Percentiles rank a stretch among this genome's conserved stretches.
Conservation (phyloP, 2,888 invertebrate genomes). For the Meteorus cinctellus region DNA sequence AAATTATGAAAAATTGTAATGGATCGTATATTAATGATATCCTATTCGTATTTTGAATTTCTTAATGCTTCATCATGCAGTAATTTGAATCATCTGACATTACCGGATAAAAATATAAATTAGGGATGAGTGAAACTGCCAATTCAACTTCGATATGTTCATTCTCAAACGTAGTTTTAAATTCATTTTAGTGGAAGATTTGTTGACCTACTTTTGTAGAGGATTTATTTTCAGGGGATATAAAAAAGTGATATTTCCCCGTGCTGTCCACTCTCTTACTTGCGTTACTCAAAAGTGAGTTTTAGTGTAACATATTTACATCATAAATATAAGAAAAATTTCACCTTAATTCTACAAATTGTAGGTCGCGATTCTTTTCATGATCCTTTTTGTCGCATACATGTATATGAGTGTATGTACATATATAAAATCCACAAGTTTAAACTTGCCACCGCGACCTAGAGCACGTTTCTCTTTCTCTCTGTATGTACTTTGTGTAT, state of each 20-base stretch:
- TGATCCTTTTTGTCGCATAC: conserved; percentile 14
- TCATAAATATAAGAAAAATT: neutral
- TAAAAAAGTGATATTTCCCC: neutral
- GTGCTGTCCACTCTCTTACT: neutral
- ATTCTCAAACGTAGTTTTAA: too few relatives aligned
- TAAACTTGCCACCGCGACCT: neutral
- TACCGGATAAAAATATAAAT: too few relatives aligned
- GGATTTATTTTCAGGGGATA: too few relatives aligned
- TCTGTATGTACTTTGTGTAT: neutral
- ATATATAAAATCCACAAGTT: conserved; percentile 12
- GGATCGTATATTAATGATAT: too few relatives aligned
- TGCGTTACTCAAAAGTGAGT: neutral
- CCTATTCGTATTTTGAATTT: too few relatives aligned
- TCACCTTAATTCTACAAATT: neutral
- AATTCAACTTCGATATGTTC: too few relatives aligned
- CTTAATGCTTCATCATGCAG: too few relatives aligned
- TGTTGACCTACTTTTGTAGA: too few relatives aligned
- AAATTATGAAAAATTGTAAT: too few relatives aligned
- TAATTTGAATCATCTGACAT: too few relatives aligned
- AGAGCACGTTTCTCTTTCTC: conserved; percentile 44
- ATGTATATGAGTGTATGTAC: conserved; percentile 31
- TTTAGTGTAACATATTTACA: neutral
- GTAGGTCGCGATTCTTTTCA: neutral
- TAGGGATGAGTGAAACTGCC: too few relatives aligned
- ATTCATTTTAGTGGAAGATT: too few relatives aligned